phyloP scores from a whole-genome alignment of 2,113 vertebrate species.

The Callopanchax toddi region DNA sequence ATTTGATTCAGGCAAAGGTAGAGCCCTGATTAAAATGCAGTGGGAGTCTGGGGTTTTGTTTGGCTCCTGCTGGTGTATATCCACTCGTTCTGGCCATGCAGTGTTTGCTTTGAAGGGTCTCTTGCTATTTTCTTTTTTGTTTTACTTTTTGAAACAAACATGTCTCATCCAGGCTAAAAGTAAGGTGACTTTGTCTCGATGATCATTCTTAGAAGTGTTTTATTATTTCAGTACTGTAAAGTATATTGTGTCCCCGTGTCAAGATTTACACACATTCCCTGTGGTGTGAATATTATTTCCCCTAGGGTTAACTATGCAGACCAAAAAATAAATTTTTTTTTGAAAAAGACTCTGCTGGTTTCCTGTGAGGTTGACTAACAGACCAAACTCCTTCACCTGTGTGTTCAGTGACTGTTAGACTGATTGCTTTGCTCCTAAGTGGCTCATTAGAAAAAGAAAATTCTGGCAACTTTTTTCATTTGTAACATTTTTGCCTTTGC shows the following conservation, averaged over 20 bases:
- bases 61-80: conserved; percentile 18
- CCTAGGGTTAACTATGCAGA: too few species aligned
- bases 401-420: conserved; percentile 22
- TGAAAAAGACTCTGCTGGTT: conserved; percentile 37
- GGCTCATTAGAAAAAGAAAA: conserved; percentile 18
- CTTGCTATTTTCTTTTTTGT: neutral
- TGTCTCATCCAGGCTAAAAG: conserved; percentile 38
- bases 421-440: conserved; percentile 11
- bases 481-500: conserved; percentile 12
- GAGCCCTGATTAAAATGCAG: conserved; percentile 56
- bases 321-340: too few species aligned
- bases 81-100: conserved; percentile 6
- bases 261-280: too few species aligned
- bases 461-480: neutral
- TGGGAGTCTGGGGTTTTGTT: conserved; percentile 32
- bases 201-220: neutral
- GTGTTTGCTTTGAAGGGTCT: neutral
- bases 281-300: too few species aligned
- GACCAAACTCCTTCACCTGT: conserved; percentile 4
- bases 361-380: conserved; percentile 29
- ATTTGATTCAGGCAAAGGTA: conserved; percentile 45
- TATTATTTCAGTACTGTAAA: too few species aligned
- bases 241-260: too few species aligned
- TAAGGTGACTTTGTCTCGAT: conserved; percentile 47
- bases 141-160: conserved; percentile 30